Percentiles rank a stretch among this genome's conserved stretches.
Conservation (phyloP, 2,113 vertebrate genomes). For the Lophochroa leadbeateri region DNA sequence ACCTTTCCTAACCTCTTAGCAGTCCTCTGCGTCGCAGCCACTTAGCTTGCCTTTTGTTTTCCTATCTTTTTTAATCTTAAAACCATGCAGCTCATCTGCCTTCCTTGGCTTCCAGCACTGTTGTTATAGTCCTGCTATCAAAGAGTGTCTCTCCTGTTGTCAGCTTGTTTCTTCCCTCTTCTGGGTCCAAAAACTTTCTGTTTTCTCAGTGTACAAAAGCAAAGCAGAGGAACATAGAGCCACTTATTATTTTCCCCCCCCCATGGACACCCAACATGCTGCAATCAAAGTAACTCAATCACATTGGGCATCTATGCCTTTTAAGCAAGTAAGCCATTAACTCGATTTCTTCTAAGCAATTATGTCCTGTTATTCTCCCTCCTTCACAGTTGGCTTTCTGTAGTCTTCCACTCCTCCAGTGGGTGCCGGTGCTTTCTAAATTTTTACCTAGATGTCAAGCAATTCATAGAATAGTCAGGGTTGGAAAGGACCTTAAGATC, state of each 20-base stretch:
- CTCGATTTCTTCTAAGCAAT: background rate
- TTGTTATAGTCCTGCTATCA: background rate
- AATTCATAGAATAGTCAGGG: background rate
- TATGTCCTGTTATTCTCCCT: background rate
- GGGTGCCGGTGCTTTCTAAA: background rate
- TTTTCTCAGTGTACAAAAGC: background rate
- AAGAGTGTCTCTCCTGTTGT: background rate
- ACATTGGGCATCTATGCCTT: background rate
- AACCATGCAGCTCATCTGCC: background rate
- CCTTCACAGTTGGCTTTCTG: background rate
- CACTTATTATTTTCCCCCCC: accelerated
- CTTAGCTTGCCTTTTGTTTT: background rate
- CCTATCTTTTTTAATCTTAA: background rate
- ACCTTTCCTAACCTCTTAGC: background rate
- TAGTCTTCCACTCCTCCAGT: background rate
- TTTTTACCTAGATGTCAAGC: background rate
- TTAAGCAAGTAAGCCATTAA: background rate
- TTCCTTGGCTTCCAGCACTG: background rate
- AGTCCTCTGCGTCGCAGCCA: background rate
- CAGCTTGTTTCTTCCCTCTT: background rate
- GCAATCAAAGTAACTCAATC: background rate
- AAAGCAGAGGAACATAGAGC: background rate
- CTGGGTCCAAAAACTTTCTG: background rate
- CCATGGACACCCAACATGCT: background rate
- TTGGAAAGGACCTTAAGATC: too few relatives aligned